phyloP scores from a whole-genome alignment of 2,888 invertebrate genomes.

The Drosophila mercatorum region DNA sequence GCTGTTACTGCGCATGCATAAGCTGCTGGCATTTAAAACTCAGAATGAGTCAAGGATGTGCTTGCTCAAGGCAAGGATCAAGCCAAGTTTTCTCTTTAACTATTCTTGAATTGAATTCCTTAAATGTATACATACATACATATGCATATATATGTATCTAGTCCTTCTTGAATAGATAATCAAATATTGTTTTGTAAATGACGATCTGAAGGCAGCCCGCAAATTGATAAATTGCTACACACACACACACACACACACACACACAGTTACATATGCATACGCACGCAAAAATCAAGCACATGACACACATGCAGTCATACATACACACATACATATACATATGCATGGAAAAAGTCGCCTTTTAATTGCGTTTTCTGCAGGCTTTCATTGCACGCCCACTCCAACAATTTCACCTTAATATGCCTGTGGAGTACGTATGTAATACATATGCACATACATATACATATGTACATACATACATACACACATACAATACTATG shows the following conservation, averaged over 20 bases:
- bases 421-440: conserved; percentile 7
- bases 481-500: conserved; percentile 20
- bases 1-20: conserved; percentile 12
- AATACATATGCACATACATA: background rate
- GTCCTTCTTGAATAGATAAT: background rate
- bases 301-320: conserved; percentile 9
- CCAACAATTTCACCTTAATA: conserved; percentile 50
- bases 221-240: conserved; percentile 21
- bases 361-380: conserved; percentile 41
- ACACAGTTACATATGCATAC: background rate
- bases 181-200: conserved; percentile 7
- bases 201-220: conserved; percentile 1
- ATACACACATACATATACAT: background rate
- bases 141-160: too few relatives aligned
- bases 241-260: conserved; percentile 2
- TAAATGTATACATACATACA: too few relatives aligned
- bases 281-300: conserved; percentile 10
- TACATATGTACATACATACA: conserved; percentile 1
- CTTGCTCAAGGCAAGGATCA: background rate
- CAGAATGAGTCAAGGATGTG: conserved; percentile 4
- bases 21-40: background rate
- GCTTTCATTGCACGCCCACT: conserved; percentile 49
- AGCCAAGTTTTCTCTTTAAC: too few relatives aligned
- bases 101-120: too few relatives aligned
- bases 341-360: conserved; percentile 22